Percentiles rank a stretch among this genome's conserved stretches.
phyloP scores from a whole-genome alignment of 2,113 vertebrate genomes.

The Mionectes macconnelli region DNA sequence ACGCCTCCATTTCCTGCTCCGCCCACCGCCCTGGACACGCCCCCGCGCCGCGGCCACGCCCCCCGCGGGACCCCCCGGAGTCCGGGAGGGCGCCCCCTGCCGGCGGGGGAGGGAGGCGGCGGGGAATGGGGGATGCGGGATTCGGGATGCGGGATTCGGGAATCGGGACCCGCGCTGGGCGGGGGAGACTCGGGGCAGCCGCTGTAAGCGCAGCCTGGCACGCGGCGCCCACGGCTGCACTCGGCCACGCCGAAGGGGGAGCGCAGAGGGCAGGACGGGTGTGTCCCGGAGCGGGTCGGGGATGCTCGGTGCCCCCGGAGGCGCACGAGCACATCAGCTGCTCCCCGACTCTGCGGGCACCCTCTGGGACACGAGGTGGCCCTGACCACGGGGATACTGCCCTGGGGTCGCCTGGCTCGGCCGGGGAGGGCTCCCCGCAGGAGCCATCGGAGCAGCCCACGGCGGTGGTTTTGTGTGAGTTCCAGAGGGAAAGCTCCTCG shows the following conservation, averaged over 20 bases:
- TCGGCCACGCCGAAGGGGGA: too few species aligned
- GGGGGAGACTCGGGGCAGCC: too few species aligned
- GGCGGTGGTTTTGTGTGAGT: neutral
- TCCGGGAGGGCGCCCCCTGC: neutral
- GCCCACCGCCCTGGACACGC: neutral
- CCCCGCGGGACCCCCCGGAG: too few species aligned
- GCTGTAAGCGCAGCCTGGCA: neutral
- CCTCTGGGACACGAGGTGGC: neutral
- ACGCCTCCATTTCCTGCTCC: slow-evolving; percentile 13
- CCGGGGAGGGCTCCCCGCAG: neutral
- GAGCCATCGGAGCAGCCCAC: neutral
- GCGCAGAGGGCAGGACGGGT: neutral
- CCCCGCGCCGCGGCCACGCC: too few species aligned
- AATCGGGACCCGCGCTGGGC: neutral
- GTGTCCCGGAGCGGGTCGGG: neutral
- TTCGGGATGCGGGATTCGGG: rapidly evolving
- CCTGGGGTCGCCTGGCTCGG: neutral
- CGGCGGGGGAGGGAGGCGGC: neutral
- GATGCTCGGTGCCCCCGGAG: neutral
- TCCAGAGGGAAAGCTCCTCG: neutral
- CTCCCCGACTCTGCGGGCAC: neutral
- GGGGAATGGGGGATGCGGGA: neutral
- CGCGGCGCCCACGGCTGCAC: neutral
- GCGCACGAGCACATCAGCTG: too few species aligned
- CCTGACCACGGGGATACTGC: neutral